phyloP scores from a whole-genome alignment of 1,140 invertebrate species.

The Aporrectodea caliginosa region DNA sequence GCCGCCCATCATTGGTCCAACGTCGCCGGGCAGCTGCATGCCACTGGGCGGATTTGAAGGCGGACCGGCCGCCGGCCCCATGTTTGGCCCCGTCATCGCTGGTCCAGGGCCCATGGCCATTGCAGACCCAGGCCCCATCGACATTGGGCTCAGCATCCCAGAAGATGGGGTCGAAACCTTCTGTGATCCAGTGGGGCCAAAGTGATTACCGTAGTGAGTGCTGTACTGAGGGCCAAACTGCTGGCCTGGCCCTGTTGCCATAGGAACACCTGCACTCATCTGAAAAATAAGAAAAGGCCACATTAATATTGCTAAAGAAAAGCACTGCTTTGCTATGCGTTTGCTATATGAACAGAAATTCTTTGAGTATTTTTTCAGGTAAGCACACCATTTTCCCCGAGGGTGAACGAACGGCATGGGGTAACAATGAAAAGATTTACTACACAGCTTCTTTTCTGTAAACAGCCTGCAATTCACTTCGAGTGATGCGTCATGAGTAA shows the following conservation, averaged over 20 bases:
- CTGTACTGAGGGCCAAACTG: background rate
- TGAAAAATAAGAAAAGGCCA: no score
- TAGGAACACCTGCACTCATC: background rate
- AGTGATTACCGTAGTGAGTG: background rate
- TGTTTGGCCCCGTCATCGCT: background rate
- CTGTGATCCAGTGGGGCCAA: background rate
- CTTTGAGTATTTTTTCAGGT: no score
- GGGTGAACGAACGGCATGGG: no score
- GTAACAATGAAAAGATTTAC: no score
- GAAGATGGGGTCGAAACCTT: background rate
- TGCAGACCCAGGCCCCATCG: background rate
- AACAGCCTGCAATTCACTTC: no score
- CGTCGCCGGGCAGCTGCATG: background rate
- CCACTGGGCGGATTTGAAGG: background rate
- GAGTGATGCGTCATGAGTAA: no score
- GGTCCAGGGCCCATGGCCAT: no score
- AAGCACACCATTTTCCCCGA: no score
- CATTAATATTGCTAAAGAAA: no score
- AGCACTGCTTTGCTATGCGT: no score
- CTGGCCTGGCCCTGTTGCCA: background rate
- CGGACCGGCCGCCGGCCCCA: background rate
- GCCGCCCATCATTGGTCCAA: background rate
- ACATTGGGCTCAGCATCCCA: background rate
- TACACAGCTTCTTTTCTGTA: no score
- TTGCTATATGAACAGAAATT: no score